Evolutionary conservation across 2,888 invertebrate species (phyloP), one percentile per base, ranked within the genome.

Genomic region (Erannis defoliaria): DNA sequence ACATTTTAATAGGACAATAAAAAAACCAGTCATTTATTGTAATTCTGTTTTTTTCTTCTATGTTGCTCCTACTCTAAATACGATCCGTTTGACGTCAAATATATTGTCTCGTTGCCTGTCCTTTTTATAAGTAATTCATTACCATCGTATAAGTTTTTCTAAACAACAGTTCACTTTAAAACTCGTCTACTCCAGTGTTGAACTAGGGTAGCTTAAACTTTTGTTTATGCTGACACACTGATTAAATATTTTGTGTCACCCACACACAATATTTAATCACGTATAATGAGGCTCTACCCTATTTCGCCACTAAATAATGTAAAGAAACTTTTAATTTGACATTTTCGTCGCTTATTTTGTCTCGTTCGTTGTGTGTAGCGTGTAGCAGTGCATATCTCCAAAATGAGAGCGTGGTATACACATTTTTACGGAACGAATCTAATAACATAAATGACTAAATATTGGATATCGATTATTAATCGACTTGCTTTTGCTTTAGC

Each of bases 41-140:
- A 10, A 6, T 16, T 10, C 1, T 0, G 3, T 4, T 1, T 9
- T 12, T 8, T 29, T 6, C 1, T 4, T 19, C 1, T 23, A 23
- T n/a, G 16, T 21, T 6, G 10, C 14, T 38, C 48, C 4, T 56
- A 57, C 49, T 50, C 1, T 23, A 40, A 33, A 19, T 50, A 43
- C 5, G n/a, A 33, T 64, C 62, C 58, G 53, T 49, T 70, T 61
- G 65, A 70, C 68, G 67, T 73, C 64, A 75, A 74, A 75, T 66
- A 71, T 74, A 75, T 70, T 70, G 65, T 43, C 58, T 23, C 66
- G 61, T 61, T 62, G 14, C 66, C 71, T n/a, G 68, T 72, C 73
- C 71, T 68, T 71, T 74, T 77, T 76, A 81, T 88, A 78, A 86
- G 76, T 86, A 79, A 87, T 87, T 86, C 83, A 82, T 79, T 76